phyloP scores from a whole-genome alignment of 2,113 vertebrate species.

The Lota lota region DNA sequence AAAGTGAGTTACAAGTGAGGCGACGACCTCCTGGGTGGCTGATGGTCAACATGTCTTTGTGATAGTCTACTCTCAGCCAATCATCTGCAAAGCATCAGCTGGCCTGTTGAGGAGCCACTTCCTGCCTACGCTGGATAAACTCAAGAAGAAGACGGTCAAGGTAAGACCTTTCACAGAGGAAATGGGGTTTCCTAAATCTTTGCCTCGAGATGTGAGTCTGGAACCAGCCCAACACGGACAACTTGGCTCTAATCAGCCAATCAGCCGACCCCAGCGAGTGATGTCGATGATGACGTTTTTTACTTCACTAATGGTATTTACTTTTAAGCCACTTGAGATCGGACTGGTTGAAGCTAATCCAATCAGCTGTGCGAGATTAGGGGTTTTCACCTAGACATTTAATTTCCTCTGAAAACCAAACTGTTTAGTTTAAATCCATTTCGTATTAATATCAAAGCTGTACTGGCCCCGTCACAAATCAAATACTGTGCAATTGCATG shows the following conservation, averaged over 20 bases:
- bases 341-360: not conserved
- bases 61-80: slow-evolving; percentile 93
- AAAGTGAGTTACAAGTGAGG: not conserved
- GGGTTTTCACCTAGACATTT: no score
- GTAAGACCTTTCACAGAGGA: slow-evolving; percentile 25
- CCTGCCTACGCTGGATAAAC: slow-evolving; percentile 91
- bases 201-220: not conserved
- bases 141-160: slow-evolving; percentile 94
- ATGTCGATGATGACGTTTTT: no score
- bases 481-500: no score
- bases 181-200: not conserved
- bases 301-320: no score
- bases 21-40: not conserved
- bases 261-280: no score
- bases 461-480: no score
- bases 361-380: not conserved
- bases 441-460: no score
- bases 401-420: no score
- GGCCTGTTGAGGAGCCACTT: slow-evolving; percentile 91
- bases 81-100: slow-evolving; percentile 91
- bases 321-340: not conserved
- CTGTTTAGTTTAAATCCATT: no score
- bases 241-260: no score
- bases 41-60: slow-evolving; percentile 1
- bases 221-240: not conserved